Percentiles rank a stretch among this genome's conserved stretches.
phyloP scores from a whole-genome alignment of 2,113 vertebrate species.

The Mungos mungo region DNA sequence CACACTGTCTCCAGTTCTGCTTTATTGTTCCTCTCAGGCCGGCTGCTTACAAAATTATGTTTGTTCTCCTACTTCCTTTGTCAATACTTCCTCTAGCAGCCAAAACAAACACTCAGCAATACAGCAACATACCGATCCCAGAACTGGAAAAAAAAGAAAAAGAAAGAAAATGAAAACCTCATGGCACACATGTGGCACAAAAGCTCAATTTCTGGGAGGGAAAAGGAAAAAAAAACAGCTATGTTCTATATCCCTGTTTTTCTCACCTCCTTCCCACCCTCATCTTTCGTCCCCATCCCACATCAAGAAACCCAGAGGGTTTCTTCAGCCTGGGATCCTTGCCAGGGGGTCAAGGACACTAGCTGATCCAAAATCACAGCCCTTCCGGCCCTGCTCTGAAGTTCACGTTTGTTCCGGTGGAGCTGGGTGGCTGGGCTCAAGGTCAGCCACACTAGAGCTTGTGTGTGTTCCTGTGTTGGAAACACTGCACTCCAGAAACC shows the following conservation, averaged over 20 bases:
- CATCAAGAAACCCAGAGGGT: conserved; percentile 12
- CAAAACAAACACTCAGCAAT: conserved; percentile 66
- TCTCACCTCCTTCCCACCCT: neutral
- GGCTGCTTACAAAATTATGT: conserved; percentile 61
- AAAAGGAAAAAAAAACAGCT: neutral
- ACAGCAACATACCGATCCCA: neutral
- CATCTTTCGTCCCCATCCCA: neutral
- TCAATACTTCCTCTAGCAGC: conserved; percentile 69
- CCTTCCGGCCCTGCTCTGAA: neutral
- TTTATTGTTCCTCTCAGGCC: neutral
- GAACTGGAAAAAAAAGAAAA: neutral
- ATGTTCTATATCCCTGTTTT: neutral
- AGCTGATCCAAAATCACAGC: neutral
- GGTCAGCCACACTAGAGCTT: neutral
- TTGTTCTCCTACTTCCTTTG: conserved; percentile 62
- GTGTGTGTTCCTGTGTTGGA: neutral
- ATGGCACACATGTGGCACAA: neutral
- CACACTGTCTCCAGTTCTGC: neutral
- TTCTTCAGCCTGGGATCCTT: conserved; percentile 30
- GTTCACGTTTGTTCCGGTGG: neutral
- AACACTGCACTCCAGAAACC: neutral
- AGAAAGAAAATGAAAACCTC: conserved; percentile 20
- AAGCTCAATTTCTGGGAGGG: neutral
- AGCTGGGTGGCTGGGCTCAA: neutral
- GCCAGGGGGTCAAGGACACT: conserved; percentile 24